Base-by-base conservation (phyloP, 2,113 vertebrate genomes). In the Heloderma charlesbogerti region DNA sequence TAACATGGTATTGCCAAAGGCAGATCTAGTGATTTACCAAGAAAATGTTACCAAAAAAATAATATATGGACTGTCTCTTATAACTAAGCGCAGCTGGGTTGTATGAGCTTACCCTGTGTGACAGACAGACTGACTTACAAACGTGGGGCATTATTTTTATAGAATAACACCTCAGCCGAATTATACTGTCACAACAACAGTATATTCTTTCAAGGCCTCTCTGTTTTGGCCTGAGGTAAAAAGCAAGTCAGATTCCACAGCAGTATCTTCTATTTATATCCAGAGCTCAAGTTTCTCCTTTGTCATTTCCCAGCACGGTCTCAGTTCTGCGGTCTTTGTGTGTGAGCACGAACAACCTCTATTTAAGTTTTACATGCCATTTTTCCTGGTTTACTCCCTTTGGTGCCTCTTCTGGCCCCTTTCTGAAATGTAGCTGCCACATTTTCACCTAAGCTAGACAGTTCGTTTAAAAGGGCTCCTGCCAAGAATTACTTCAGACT, bases 401-500 rank as follows among this genome's bases (percentile, higher is more conserved):
- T 4, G 25, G 77, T 78, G 48, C 34, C 88, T 92, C 69, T 82
- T 85, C 74, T 85, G 83, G 66, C 63, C 40, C 43, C 63, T 85
- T 63, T 85, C 63, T 87, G 84, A 86, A 92, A 81, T 25, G 8
- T 63, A 81, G 10, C 75, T 54, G 43, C 63, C 86, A 48, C 27
- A 60, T 89, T 93, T 96, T 90, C 69, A 91, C n/a, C 93, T 57
- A 63, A 91, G 63, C 74, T 85, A 91, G 88, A 84, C 27, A 78
- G 57, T 90, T 92, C 91, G 69, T 92, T 92, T 91, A 80, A 88
- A 91, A 83, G 3, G 80, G 6, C 29, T 93, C 29, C 81, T 89
- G 85, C 88, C 91, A 93, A 93, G 85, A 89, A 88, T 57, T 10
- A 88, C 25, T 84, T 93, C 79, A 95, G 91, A 60, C 22, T 90